Evolutionary conservation across 2,797 vertebrate genomes (phyloP).

Genomic region (Alfaro cultratus): DNA sequence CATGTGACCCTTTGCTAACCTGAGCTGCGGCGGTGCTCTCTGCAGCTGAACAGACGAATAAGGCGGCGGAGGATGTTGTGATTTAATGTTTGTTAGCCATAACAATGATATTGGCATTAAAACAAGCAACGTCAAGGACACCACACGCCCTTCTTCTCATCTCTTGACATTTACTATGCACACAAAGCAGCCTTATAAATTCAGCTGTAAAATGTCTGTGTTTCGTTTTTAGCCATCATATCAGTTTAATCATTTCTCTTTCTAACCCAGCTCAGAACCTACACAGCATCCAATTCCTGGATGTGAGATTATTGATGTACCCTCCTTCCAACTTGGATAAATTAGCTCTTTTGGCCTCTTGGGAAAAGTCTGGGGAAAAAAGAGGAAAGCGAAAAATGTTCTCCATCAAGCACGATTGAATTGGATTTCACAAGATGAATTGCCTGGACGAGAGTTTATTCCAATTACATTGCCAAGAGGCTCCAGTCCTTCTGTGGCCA

Average conservation of each 20-base stretch:
- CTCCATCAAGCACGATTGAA: slow-evolving; percentile 77
- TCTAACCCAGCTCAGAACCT: slow-evolving; percentile 31
- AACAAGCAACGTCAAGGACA: neutral
- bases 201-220: slow-evolving; percentile 23
- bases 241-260: slow-evolving; percentile 40
- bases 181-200: slow-evolving; percentile 23
- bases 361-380: slow-evolving; percentile 55
- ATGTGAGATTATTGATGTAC: slow-evolving; percentile 71
- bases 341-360: slow-evolving; percentile 66
- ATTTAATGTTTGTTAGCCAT: slow-evolving; percentile 42
- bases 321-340: slow-evolving; percentile 56
- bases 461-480: slow-evolving; percentile 74
- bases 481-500: slow-evolving; percentile 59
- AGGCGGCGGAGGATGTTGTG: slow-evolving; percentile 9
- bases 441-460: slow-evolving; percentile 75
- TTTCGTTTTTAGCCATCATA: slow-evolving; percentile 37
- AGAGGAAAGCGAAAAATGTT: slow-evolving; percentile 63
- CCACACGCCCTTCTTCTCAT: slow-evolving; percentile 14
- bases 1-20: slow-evolving; percentile 59
- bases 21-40: slow-evolving; percentile 31
- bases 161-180: slow-evolving; percentile 32
- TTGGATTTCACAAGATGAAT: slow-evolving; percentile 81
- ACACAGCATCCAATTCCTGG: slow-evolving; percentile 47
- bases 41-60: slow-evolving; percentile 22
- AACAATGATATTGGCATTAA: slow-evolving; percentile 32